Evolutionary conservation across 1,140 invertebrate species (phyloP).

Genomic region (Ridgeia piscesae): DNA sequence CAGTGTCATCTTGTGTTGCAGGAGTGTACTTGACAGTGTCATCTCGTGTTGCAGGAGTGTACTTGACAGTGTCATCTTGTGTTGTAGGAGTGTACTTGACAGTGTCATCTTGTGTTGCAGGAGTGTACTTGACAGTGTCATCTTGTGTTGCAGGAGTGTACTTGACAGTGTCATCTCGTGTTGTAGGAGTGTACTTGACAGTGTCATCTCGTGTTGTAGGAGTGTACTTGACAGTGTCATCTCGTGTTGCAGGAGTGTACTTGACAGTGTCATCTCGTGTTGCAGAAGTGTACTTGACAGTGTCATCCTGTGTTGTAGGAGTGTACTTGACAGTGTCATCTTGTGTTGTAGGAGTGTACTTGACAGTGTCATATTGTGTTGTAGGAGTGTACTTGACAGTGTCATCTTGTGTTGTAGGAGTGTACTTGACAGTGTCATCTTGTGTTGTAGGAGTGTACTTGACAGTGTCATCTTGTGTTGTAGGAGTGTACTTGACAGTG

Average conservation of each 20-base stretch:
- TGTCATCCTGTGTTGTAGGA: conserved; percentile 39
- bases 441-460: not conserved
- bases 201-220: conserved; percentile 32
- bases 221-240: conserved; percentile 64
- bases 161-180: not conserved
- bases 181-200: conserved; percentile 6
- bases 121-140: conserved; percentile 63
- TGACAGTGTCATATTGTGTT: not conserved
- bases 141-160: conserved; percentile 53
- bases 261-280: not conserved
- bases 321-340: conserved; percentile 64
- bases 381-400: not conserved
- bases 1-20: conserved; percentile 28
- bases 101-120: conserved; percentile 32
- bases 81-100: conserved; percentile 2
- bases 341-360: conserved; percentile 43
- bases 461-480: not conserved
- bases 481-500: not conserved
- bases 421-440: conserved; percentile 65
- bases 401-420: conserved; percentile 46
- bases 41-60: conserved; percentile 58
- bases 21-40: conserved; percentile 62
- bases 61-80: not conserved
- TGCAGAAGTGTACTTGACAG: not conserved
- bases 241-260: conserved; percentile 46